Base-by-base conservation (phyloP, 2,888 invertebrate species). In the Trimorus sp. region DNA sequence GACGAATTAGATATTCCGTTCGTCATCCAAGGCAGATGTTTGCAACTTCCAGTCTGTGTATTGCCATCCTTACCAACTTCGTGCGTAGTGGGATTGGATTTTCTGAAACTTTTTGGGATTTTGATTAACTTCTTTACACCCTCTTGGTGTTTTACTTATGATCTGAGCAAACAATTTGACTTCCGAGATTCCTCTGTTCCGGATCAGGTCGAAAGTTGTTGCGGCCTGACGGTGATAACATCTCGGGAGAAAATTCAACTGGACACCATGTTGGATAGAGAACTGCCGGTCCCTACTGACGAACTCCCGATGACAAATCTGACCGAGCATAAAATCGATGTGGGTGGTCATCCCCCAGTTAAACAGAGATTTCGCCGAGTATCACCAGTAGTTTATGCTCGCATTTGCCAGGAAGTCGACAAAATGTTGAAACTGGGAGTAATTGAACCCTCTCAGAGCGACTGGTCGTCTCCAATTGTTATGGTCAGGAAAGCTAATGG, bases 401-500 rank as follows among this genome's bases (percentile, higher is more conserved):
- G 14, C 0, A 80, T 83, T 11, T 48, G 75, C 15, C 11, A 16
- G 0, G 88, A 89, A 69, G 82, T 90, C 0, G 88, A 89, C 38
- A 62, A 85, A 0, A 89, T 90, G 89, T 40, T 90, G 0, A 62
- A 45, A 0, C 37, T 82, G 0, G 87, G 85, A 0, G 86, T 90
- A 0, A 85, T 91, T 0, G 71, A 81, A n/a, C 66, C 54, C 0
- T 79, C 76, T 1, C 11, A 56, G 0, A 80, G 73, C 42, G 68
- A 84, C 1, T 89, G 87, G 86, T 79, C 85, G 1, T 89, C 87
- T 1, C 87, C 88, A 0, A 82, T 87, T 7, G 81, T 89, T 0
- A 84, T 88, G 53, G 83, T 87, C 3, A 83, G 79, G 12, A 89
- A 89, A 62, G 83, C 85, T 7, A 84, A 86, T 68, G 86, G 84